Evolutionary conservation across 2,888 invertebrate genomes (phyloP).

Genomic region (Plemyria rubiginata): DNA sequence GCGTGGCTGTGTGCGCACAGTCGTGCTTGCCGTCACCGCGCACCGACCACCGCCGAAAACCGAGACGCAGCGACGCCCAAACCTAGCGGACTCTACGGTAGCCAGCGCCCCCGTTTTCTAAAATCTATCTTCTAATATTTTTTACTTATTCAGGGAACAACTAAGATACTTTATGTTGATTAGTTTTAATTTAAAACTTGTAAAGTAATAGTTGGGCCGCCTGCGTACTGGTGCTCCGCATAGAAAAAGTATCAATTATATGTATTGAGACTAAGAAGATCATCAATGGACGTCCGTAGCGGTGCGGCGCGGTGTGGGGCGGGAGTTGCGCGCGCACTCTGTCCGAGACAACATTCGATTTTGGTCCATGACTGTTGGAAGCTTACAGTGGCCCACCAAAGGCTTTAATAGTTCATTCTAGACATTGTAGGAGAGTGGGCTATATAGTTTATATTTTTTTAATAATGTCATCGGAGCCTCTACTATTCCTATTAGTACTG

Average conservation of each 20-base stretch:
- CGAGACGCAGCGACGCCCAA: conserved; percentile 84
- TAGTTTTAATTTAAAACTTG: conserved; percentile 11
- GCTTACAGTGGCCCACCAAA: conserved; percentile 79
- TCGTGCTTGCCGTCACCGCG: conserved; percentile 67
- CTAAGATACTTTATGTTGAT: conserved; percentile 4
- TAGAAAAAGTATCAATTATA: conserved; percentile 65
- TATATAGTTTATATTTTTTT: conserved; percentile 46
- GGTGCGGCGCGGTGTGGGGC: conserved; percentile 73
- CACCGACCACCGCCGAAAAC: conserved; percentile 73
- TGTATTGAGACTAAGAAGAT: conserved; percentile 78
- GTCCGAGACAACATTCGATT: conserved; percentile 83
- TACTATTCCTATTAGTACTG: background rate
- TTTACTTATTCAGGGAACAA: background rate
- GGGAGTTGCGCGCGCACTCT: conserved; percentile 78
- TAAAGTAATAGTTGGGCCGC: conserved; percentile 31
- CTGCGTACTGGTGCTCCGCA: conserved; percentile 45
- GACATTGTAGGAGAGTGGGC: conserved; percentile 62
- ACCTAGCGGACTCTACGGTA: conserved; percentile 71
- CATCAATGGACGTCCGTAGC: conserved; percentile 80
- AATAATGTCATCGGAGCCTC: conserved; percentile 3
- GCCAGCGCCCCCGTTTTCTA: conserved; percentile 68
- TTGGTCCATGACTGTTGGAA: conserved; percentile 85
- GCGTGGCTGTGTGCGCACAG: conserved; percentile 78
- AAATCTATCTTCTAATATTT: conserved; percentile 13
- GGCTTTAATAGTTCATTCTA: conserved; percentile 82